Evolutionary conservation across 2,797 vertebrate genomes (phyloP).

Genomic region (Anableps anableps): DNA sequence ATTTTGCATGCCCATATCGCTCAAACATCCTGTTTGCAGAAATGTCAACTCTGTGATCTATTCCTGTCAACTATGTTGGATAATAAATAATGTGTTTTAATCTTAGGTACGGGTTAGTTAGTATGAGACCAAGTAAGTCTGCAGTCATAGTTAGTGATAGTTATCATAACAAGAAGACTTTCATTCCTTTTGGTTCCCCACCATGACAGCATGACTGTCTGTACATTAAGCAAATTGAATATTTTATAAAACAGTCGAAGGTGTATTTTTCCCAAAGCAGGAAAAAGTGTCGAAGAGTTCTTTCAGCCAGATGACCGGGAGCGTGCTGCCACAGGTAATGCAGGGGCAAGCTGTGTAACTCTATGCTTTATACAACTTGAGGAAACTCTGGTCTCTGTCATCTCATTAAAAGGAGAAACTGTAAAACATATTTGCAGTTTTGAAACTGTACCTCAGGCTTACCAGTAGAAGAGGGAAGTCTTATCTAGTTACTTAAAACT

Average conservation of each 20-base stretch:
- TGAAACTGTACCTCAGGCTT: neutral
- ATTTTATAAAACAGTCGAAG: neutral
- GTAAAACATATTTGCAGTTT: neutral
- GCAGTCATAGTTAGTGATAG: neutral
- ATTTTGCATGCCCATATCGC: slow-evolving; percentile 2
- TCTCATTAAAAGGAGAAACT: neutral
- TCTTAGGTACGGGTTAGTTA: neutral
- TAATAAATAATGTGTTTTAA: neutral
- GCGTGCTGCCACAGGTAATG: neutral
- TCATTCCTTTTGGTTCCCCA: neutral
- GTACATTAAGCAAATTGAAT: neutral
- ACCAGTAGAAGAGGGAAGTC: neutral
- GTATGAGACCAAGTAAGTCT: neutral
- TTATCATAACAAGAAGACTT: no score
- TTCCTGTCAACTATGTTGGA: neutral
- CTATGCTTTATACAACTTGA: neutral
- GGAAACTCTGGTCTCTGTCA: neutral
- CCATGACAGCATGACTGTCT: neutral
- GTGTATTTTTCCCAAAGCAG: neutral
- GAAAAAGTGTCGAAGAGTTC: neutral
- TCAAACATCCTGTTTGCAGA: neutral
- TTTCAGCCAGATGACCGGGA: neutral
- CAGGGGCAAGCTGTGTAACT: neutral
- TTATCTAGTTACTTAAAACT: neutral
- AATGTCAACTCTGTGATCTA: neutral